Conservation (phyloP, 2,888 invertebrate species). For the Polylopha cassiicola region DNA sequence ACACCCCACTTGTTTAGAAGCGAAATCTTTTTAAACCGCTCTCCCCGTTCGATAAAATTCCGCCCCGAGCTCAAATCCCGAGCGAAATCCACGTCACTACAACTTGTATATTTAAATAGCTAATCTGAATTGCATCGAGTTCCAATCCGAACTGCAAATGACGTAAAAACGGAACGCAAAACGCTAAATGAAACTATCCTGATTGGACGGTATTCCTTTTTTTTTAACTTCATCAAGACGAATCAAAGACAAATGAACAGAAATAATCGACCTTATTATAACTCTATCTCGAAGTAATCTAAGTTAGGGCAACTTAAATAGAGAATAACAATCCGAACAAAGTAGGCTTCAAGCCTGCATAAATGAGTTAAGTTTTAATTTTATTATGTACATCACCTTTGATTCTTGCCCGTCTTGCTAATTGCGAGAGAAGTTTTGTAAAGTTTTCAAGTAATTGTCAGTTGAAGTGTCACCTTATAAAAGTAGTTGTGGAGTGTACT, state of each 20-base stretch:
- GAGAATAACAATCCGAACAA: slow-evolving; percentile 14
- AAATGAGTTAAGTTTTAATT: slow-evolving; percentile 18
- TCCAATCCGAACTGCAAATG: too few species aligned
- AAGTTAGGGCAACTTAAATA: slow-evolving; percentile 16
- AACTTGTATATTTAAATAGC: too few species aligned
- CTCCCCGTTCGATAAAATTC: too few species aligned
- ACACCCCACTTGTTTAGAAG: too few species aligned
- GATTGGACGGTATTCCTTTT: too few species aligned
- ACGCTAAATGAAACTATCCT: too few species aligned
- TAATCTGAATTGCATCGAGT: too few species aligned
- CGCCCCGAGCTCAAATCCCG: too few species aligned
- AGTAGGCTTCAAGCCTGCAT: slow-evolving; percentile 16
- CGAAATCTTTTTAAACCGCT: too few species aligned
- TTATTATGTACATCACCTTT: slow-evolving; percentile 20
- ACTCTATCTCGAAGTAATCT: slow-evolving; percentile 18
- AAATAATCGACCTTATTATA: slow-evolving; percentile 17
- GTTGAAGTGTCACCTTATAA: too few species aligned
- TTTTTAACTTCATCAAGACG: slow-evolving; percentile 14
- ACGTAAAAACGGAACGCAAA: too few species aligned
- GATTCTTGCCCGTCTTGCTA: slow-evolving; percentile 6
- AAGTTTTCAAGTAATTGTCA: slow-evolving; percentile 18
- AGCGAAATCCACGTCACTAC: too few species aligned
- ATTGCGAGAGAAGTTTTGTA: slow-evolving; percentile 15
- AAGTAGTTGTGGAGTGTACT: slow-evolving; percentile 10
- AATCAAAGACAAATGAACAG: slow-evolving; percentile 18